Base-by-base conservation (phyloP, 1,140 invertebrate genomes). In the Argopecten irradians region DNA sequence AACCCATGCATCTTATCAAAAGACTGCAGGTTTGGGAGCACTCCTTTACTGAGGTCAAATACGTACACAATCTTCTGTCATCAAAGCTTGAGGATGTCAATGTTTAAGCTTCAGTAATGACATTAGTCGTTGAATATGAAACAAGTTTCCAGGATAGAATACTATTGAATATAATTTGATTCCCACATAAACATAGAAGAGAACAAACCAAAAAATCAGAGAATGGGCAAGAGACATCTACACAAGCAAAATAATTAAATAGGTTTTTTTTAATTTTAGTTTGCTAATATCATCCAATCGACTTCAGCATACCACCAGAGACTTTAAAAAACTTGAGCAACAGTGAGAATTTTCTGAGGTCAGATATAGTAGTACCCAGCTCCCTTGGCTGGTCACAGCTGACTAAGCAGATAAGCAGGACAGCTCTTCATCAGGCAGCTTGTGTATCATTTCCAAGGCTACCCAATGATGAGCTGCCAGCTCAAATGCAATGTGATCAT, bases 381-480 rank as follows among this genome's bases (percentile, higher is more conserved):
- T 28, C 14, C 22, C 43, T 16, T 33, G 34, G 34, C 16, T 85
- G 34, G 33, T 34, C 34, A 11, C 32, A 19, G 46, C 82, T 82
- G 41, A 46, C 33, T 2, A 19, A 33, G 71, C n/a, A 87, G 34
- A 22, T 32, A 33, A 32, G 89, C 89, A 89, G 93, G 92, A 95
- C 94, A 95, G 94, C 94, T 95, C 94, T 95, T 95, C 94, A 95
- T 94, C 94, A 95, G 94, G 94, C 94, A 95, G 94, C 94, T 95
- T 95, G 93, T 89, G 34, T 83, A 55, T 82, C 36, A 39, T 34
- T 46, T 41, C 90, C 93, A 94, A 95, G 93, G 91, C 94, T 94
- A 93, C 94, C 94, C 91, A 91, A 92, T 93, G 93, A 95, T 92
- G 92, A 94, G 93, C 94, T 92, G 90, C 89, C 88, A 91, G 85